These are phyloP conservation scores for Antitype chi DNA, from an alignment of 2,888 invertebrate species.

Conservation along the genomic window DNA sequence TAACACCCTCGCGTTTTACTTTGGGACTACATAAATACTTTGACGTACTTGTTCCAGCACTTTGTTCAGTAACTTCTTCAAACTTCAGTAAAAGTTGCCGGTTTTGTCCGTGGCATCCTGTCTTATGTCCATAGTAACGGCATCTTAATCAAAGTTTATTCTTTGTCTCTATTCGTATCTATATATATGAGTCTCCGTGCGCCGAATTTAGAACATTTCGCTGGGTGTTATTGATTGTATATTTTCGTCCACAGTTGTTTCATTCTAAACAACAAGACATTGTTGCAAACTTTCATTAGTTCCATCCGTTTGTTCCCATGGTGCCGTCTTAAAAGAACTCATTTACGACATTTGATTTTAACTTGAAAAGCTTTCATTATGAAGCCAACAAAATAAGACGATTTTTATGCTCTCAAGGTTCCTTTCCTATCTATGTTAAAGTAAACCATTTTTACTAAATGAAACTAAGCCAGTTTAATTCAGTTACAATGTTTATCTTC, in stretches of 20 bases:
- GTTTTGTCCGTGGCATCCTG: constrained; percentile 21
- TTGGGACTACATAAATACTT: constrained; percentile 39
- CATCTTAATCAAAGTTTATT: constrained; percentile 49
- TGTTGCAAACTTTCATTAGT: constrained; percentile 2
- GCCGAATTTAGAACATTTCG: constrained; percentile 33
- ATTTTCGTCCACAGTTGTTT: constrained; percentile 22
- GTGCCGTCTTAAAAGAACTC: background rate
- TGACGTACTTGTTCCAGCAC: constrained; percentile 17
- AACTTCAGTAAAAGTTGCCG: constrained; percentile 46
- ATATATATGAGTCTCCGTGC: constrained; percentile 29
- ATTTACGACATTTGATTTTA: constrained; percentile 19
- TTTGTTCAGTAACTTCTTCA: constrained; percentile 38
- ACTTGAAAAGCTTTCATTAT: background rate
- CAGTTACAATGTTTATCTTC: constrained; percentile 2
- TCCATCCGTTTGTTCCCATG: background rate
- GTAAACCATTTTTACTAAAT: background rate
- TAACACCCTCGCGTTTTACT: constrained; percentile 45
- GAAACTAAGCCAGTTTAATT: background rate
- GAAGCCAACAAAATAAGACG: constrained; percentile 1
- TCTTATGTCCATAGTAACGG: constrained; percentile 27
- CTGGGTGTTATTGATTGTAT: constrained; percentile 31
- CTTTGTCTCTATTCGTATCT: constrained; percentile 30
- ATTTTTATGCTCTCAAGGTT: background rate
- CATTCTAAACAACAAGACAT: constrained; percentile 10
- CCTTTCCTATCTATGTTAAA: background rate